phyloP scores from a whole-genome alignment of 2,888 invertebrate species.

The Orthonychiurus folsomi region DNA sequence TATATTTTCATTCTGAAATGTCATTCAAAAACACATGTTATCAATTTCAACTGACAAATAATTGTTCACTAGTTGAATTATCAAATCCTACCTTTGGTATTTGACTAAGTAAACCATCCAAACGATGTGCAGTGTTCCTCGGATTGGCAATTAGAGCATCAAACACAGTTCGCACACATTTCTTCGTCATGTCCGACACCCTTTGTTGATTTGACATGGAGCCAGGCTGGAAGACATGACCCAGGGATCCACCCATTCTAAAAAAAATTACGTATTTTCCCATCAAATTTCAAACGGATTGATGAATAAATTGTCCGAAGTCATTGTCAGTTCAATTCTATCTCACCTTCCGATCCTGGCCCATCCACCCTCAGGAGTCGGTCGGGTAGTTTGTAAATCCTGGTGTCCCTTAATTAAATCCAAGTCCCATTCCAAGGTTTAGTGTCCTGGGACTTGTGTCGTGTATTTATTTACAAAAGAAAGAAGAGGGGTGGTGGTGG shows the following conservation, averaged over 20 bases:
- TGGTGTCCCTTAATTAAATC: no score
- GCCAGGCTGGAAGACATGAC: constrained; percentile 27
- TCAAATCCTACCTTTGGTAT: constrained; percentile 53
- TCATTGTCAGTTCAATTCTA: no score
- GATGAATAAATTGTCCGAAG: no score
- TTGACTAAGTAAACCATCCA: constrained; percentile 57
- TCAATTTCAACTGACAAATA: background rate
- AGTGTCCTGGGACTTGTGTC: no score
- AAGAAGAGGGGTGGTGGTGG: no score
- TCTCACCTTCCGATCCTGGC: no score
- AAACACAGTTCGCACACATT: constrained; percentile 56
- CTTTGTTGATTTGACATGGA: constrained; percentile 27
- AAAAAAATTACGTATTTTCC: no score
- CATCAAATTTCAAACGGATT: no score
- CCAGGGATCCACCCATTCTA: constrained; percentile 33
- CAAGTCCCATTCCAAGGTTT: no score
- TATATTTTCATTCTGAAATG: constrained; percentile 57
- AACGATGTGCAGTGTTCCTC: constrained; percentile 55
- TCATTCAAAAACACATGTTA: background rate
- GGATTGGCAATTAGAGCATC: constrained; percentile 60
- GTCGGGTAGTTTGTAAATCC: no score
- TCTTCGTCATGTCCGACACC: constrained; percentile 50
- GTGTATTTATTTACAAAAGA: no score
- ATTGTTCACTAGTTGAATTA: background rate
- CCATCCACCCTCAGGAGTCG: no score